A percentile compares a stretch with the other conserved stretches of the same genome.
phyloP scores from a whole-genome alignment of 2,797 vertebrate species.

The Siniperca undulata region DNA sequence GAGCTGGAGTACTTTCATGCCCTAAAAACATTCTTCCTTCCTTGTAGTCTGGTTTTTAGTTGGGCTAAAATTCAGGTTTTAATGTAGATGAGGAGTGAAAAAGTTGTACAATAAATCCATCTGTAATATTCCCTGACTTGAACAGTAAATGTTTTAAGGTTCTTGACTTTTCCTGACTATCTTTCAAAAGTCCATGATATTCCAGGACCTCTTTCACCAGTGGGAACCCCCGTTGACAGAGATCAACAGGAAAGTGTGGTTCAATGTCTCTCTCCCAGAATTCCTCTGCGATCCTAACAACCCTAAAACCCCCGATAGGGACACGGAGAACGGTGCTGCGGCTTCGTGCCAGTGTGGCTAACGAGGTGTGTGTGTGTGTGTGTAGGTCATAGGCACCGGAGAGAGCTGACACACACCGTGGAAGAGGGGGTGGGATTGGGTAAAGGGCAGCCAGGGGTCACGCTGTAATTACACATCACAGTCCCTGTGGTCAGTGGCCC shows the following conservation, averaged over 20 bases:
- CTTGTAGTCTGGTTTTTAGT: not conserved
- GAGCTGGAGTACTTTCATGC: not conserved
- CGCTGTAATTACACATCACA: conserved; percentile 82
- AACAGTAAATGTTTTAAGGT: conserved; percentile 12
- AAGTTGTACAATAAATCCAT: not conserved
- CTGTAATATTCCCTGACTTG: conserved; percentile 4
- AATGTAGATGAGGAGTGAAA: not conserved
- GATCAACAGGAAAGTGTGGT: conserved; percentile 65
- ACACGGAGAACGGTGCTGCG: conserved; percentile 50
- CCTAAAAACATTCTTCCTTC: not conserved
- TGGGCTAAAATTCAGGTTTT: not conserved
- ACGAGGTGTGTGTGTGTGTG: conserved; percentile 69
- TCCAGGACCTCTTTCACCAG: conserved; percentile 57
- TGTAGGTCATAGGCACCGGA: conserved; percentile 47
- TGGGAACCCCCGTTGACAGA: conserved; percentile 59
- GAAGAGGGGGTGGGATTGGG: conserved; percentile 48
- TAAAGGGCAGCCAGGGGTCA: conserved; percentile 76
- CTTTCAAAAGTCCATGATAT: conserved; percentile 56
- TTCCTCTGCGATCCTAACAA: conserved; percentile 66
- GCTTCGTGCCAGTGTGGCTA: conserved; percentile 70
- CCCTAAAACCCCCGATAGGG: conserved; percentile 58
- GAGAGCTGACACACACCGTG: conserved; percentile 67
- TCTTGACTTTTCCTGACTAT: conserved; percentile 31
- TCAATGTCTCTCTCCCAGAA: conserved; percentile 66
- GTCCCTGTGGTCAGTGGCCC: conserved; percentile 76